Evolutionary conservation across 2,797 vertebrate genomes (phyloP), one percentile per base, ranked within the genome.

Genomic region (Emys orbicularis): DNA sequence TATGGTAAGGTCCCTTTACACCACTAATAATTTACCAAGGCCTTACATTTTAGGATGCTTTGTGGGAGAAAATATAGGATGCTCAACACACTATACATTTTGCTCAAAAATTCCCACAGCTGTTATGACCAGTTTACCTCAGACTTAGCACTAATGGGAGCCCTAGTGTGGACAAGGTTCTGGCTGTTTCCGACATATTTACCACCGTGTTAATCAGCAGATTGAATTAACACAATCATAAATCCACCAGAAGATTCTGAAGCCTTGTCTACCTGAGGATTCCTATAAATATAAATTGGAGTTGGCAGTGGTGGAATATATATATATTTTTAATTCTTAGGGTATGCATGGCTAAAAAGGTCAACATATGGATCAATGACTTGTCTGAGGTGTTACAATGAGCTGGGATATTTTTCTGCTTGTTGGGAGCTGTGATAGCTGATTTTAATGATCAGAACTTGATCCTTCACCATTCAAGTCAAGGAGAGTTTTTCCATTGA

Each of bases 1-100:
- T 25, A 31, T 1, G 13, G 6, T 61, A 41, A 29, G 3, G 59
- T 12, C 54, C 2, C 27, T 10, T 1, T 0, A 4, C 31, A 41
- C 92, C 59, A 54, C 6, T 81, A 80, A 47, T 53, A 47, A 15
- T 80, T 86, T 27, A 2, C 56, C 37, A 83, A 47, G 72, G 50
- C 10, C 34, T 72, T 1, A 0, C 59, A 41, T 44, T 82, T 88
- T 79, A 31, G 8, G 47, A 41, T 76, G 49, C 11, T 65, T 90
- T 86, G 5, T 80, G 79, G 13, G 37, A 72, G n/a, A 37, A 23
- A 65, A 2, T 37, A 44, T 18, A 31, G 53, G 34, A 50, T 86
- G 44, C 80, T 92, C 41, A 76, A 13, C 53, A 1, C 25, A 53
- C 85, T 19, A 3, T 0, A 0, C 37, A 37, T 59, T 92, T 90